Evolutionary conservation across 2,888 invertebrate genomes (phyloP), one percentile per base, ranked within the genome.

Genomic region (Agriopis marginaria): DNA sequence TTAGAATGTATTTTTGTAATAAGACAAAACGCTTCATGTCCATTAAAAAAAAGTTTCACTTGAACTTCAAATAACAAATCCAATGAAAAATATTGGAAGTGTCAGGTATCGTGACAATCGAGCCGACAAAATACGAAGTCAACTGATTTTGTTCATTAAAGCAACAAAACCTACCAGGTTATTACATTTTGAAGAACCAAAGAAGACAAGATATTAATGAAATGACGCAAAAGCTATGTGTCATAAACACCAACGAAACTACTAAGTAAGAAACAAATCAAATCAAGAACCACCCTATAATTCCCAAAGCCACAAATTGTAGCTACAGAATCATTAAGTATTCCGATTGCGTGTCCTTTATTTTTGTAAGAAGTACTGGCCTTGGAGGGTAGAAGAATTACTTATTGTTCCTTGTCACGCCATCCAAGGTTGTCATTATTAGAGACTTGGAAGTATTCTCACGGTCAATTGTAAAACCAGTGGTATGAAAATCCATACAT

Each of bases 361-460:
- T 63, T 55, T 70, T 61, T 42, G 55, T 69, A 65, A 69, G 68
- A 69, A 69, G 61, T 23, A 42, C 45, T 53, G 64, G 51, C 65
- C 65, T 60, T 69, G 65, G 14, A 7, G 17, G n/a, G 45, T 23
- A n/a, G 45, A 58, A 61, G 42, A 53, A 59, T 66, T 63, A 66
- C 50, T 70, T 70, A 70, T 66, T 54, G 63, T 59, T 61, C 49
- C 63, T 63, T 42, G 63, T 59, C 70, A 70, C 70, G 70, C 70
- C 32, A 70, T 63, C 32, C 23, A 23, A 51, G 65, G 49, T 47
- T 63, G 58, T 42, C 66, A 66, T 70, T 63, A 50, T 66, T 64
- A 40, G 51, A 45, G 53, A 58, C 53, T 66, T 66, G 47, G 51
- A 9, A n/a, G 5, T 32, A 55, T 56, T 56, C 54, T 64, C 60